These are phyloP conservation scores for Erithacus rubecula DNA, from an alignment of 2,797 vertebrate genomes.

Conservation along the genomic window DNA sequence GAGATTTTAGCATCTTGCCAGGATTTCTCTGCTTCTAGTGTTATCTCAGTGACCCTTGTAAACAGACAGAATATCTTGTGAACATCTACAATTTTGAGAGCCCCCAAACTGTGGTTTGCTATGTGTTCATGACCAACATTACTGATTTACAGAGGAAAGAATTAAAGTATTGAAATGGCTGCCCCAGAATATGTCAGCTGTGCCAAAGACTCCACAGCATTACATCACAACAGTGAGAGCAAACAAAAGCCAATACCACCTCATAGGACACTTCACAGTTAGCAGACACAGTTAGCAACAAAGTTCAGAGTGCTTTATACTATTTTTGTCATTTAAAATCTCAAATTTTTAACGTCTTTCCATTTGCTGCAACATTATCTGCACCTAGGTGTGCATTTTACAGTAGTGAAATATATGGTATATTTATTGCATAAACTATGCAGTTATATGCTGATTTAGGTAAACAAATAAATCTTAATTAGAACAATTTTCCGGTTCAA, in stretches of 20 bases:
- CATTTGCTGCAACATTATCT: not conserved
- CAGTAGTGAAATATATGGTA: not conserved
- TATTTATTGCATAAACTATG: not conserved
- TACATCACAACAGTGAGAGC: not conserved
- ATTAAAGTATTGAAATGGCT: not conserved
- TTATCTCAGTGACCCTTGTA: not conserved
- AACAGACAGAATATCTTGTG: not conserved
- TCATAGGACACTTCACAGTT: not conserved
- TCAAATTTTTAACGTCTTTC: not conserved
- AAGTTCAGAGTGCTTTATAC: not conserved
- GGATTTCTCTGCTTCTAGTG: not conserved
- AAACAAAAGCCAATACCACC: not conserved
- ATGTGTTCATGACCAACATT: not conserved
- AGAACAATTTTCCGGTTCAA: not conserved
- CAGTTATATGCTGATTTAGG: not conserved
- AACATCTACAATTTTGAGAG: rapidly evolving
- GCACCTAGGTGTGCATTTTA: not conserved
- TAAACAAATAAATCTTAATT: not conserved
- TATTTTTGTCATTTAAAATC: not conserved
- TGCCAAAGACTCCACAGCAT: not conserved
- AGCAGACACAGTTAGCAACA: not conserved
- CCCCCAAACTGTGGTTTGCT: not conserved
- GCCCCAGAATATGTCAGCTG: not conserved
- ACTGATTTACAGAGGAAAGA: not conserved
- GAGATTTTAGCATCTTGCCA: not conserved